Percentiles rank a stretch among this genome's conserved stretches.
phyloP scores from a whole-genome alignment of 2,797 vertebrate genomes.

The Hypotaenidia okinawae region DNA sequence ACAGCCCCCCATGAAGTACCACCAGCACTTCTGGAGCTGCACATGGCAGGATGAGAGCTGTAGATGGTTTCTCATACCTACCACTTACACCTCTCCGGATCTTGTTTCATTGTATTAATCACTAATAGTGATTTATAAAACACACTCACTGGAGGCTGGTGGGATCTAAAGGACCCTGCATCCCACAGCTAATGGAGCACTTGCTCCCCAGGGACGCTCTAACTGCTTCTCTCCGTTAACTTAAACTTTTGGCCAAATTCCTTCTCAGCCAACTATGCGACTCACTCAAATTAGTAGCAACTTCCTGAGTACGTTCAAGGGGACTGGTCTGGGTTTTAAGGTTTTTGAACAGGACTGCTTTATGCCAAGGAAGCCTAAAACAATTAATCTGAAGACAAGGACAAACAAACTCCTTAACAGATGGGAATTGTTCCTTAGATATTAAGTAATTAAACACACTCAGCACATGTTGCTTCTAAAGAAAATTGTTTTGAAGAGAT shows the following conservation, averaged over 20 bases:
- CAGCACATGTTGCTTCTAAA: neutral
- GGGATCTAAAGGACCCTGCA: neutral
- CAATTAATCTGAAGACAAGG: neutral
- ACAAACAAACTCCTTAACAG: constrained; percentile 17
- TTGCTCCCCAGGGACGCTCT: neutral
- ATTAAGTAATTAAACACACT: constrained; percentile 40
- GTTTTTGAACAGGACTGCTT: neutral
- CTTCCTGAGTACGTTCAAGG: fast-evolving
- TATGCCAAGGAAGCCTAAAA: neutral
- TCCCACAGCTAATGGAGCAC: neutral
- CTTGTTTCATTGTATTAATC: neutral
- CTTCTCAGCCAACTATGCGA: neutral
- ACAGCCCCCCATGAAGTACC: fast-evolving
- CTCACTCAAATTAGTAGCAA: neutral
- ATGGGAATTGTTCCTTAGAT: constrained; percentile 13
- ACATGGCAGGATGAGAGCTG: fast-evolving
- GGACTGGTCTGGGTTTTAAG: neutral
- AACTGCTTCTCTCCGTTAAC: neutral
- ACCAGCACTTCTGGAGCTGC: neutral
- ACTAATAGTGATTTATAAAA: neutral
- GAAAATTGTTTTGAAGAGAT: constrained; percentile 33
- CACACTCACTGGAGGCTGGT: neutral
- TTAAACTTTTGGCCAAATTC: neutral
- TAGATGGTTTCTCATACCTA: neutral
- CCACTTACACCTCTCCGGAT: neutral